Base-by-base conservation (phyloP, 1,140 invertebrate genomes). In the Papilio aristodemus region DNA sequence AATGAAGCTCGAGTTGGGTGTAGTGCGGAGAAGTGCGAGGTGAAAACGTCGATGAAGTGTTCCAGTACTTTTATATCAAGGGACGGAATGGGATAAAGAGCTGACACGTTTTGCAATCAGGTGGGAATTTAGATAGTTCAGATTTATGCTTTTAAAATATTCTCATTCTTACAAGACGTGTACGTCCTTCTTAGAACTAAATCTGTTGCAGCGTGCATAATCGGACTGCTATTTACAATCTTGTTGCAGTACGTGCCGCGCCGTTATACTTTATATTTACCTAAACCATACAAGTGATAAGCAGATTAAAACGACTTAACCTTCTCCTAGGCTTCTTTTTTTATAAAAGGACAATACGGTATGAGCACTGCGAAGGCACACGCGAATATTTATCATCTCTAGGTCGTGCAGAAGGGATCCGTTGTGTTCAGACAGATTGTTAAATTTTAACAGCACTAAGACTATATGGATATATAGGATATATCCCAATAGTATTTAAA, bases 221-320 rank as follows among this genome's bases (percentile, higher is more conserved):
- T 82, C 78, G 76, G 71, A 68, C 68, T 74, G 67, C 67, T 78
- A 80, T 80, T 80, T 80, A 80, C 78, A 80, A 78, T 80, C 78
- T 76, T 68, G 71, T 71, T 78, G 71, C 75, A 78, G 81, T 83
- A 82, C 75, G 73, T 77, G 75, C 75, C 69, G 71, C 73, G 69
- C 77, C 79, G 79, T 80, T 79, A 83, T 77, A 83, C 76, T 80
- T 81, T 82, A 80, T 79, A 78, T 80, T 84, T 74, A 69, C 58
- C 69, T 39, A 36, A 43, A 13, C 46, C 71, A 70, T 63, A n/a
- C 60, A 79, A 78, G 75, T 38, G 41, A 80, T 43, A 67, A 74
- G 78, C 25, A 22, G 64, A 39, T 37, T 13, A 13, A 6, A n/a
- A n/a, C n/a, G n/a, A n/a, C n/a, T n/a, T n/a, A n/a, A n/a, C n/a